phyloP scores from a whole-genome alignment of 1,140 invertebrate species.

The Ceratitis capitata region DNA sequence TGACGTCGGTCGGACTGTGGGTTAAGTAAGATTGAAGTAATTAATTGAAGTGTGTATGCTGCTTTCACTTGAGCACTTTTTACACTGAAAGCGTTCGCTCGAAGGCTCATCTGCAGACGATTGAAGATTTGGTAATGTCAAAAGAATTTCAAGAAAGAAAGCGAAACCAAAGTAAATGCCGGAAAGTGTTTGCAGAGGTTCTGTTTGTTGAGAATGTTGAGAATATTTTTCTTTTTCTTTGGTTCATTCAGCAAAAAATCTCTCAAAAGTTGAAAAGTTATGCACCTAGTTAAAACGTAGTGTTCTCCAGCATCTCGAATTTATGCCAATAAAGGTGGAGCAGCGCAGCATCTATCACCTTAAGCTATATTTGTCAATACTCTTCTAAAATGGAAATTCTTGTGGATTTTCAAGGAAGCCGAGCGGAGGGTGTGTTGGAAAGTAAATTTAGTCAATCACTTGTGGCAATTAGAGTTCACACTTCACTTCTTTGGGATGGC shows the following conservation, averaged over 20 bases:
- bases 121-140: neutral
- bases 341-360: too few species aligned
- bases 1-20: neutral
- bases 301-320: neutral
- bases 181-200: too few species aligned
- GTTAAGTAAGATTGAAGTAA: neutral
- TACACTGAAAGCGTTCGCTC: neutral
- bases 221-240: too few species aligned
- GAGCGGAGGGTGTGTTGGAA: neutral
- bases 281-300: neutral
- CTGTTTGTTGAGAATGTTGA: too few species aligned
- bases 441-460: neutral
- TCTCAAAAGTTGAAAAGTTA: neutral
- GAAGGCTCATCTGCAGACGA: neutral
- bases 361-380: too few species aligned
- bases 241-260: too few species aligned
- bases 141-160: neutral
- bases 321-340: neutral
- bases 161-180: too few species aligned
- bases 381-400: too few species aligned
- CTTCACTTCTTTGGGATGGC: constrained; percentile 22
- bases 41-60: neutral
- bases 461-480: constrained; percentile 62
- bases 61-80: constrained; percentile 10
- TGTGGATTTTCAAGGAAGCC: too few species aligned